Conservation (phyloP, 2,113 vertebrate species). For the Lagopus muta region DNA sequence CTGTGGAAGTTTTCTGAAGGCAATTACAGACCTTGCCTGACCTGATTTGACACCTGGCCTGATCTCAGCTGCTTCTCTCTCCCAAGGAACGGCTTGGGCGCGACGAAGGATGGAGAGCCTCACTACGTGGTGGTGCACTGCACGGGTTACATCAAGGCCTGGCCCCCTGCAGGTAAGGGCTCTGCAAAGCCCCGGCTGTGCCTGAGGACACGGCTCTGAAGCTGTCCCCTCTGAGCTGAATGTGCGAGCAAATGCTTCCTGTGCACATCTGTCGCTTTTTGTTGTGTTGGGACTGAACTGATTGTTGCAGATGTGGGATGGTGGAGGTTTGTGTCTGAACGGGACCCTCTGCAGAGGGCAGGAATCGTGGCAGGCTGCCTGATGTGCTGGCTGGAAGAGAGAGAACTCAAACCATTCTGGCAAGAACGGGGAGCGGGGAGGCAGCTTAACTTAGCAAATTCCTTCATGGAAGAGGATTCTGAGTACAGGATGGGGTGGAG, state of each 20-base stretch:
- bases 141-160: slow-evolving; percentile 97
- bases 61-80: neutral
- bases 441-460: neutral
- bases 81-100: slow-evolving; percentile 79
- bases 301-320: neutral
- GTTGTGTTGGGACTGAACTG: neutral
- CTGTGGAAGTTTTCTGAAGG: neutral
- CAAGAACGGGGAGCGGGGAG: neutral
- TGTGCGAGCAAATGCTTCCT: neutral
- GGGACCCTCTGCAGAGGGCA: neutral
- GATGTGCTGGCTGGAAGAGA: neutral
- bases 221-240: accelerated
- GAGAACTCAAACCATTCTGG: neutral
- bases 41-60: accelerated
- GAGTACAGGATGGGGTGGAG: neutral
- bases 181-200: accelerated
- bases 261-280: accelerated
- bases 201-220: neutral
- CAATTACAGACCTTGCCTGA: neutral
- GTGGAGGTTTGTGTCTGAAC: neutral
- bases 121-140: slow-evolving; percentile 97
- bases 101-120: slow-evolving; percentile 90
- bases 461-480: accelerated
- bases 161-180: slow-evolving; percentile 91
- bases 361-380: accelerated